These are phyloP conservation scores for Dipus sagitta DNA, from an alignment of 2,797 vertebrate genomes.

Conservation along the genomic window DNA sequence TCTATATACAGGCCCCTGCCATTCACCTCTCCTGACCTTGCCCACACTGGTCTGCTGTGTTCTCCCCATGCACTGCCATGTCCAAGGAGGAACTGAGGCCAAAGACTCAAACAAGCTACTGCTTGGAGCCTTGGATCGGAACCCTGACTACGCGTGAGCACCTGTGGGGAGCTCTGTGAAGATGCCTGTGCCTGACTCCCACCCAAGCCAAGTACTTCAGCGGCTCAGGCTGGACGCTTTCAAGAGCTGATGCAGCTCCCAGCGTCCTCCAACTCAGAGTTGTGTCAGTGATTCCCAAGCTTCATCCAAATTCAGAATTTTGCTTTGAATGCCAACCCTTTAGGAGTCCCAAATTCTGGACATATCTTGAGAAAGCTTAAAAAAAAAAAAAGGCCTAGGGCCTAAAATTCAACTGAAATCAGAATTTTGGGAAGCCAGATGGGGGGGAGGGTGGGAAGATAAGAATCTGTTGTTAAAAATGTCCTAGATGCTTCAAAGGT, in stretches of 20 bases:
- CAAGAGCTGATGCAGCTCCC: not conserved
- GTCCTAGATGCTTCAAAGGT: conserved; percentile 5
- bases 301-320: conserved; percentile 1
- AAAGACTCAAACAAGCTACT: not conserved
- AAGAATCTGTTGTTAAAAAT: not conserved
- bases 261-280: not conserved
- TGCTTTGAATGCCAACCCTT: conserved; percentile 20
- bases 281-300: not conserved
- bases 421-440: not conserved
- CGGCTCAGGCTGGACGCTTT: not conserved
- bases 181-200: not conserved
- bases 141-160: not conserved
- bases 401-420: not conserved
- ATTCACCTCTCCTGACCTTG: not conserved
- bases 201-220: not conserved
- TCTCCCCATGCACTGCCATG: not conserved
- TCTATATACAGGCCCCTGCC: fast-evolving
- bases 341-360: not conserved
- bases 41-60: not conserved
- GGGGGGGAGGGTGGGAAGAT: not conserved
- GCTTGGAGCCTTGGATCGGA: not conserved
- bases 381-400: not conserved
- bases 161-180: not conserved
- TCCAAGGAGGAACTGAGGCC: not conserved
- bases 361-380: not conserved